These are phyloP conservation scores for Caenorhabditis sulstoni DNA, from an alignment of 2,888 invertebrate species.

Conservation along the genomic window DNA sequence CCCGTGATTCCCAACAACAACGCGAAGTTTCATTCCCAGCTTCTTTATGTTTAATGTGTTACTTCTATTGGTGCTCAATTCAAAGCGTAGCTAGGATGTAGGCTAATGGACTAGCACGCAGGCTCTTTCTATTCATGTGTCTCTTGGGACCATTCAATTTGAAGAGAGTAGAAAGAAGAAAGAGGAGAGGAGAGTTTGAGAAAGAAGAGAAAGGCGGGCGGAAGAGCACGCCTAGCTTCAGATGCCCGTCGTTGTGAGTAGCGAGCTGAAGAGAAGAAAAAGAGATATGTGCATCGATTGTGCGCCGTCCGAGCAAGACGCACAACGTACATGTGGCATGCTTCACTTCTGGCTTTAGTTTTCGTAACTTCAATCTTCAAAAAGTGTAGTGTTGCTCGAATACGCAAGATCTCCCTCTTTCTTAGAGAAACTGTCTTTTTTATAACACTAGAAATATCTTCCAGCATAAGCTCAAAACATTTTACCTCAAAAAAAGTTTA, in stretches of 20 bases:
- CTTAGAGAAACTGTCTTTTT: too few relatives aligned
- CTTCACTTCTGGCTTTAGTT: conserved; percentile 35
- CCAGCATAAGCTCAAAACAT: too few relatives aligned
- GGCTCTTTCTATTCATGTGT: conserved; percentile 27
- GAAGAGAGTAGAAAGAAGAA: background rate
- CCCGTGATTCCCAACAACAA: too few relatives aligned
- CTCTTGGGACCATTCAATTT: conserved; percentile 44
- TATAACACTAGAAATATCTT: too few relatives aligned
- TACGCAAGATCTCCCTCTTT: background rate
- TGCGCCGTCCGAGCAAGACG: conserved; percentile 12
- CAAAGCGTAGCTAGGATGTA: conserved; percentile 25
- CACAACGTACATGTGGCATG: conserved; percentile 5
- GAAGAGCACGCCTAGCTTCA: conserved; percentile 30
- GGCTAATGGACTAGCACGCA: conserved; percentile 31
- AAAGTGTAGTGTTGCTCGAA: background rate
- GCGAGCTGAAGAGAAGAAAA: conserved; percentile 17
- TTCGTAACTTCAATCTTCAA: conserved; percentile 35
- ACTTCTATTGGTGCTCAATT: background rate
- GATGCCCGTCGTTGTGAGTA: conserved; percentile 23
- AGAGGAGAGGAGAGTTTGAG: background rate
- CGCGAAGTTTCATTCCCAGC: too few relatives aligned
- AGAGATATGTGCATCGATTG: conserved; percentile 50
- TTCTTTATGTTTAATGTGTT: background rate
- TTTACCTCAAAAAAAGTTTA: too few relatives aligned
- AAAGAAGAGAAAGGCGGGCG: conserved; percentile 14